Percentiles rank a stretch among this genome's conserved stretches.
phyloP scores from a whole-genome alignment of 2,888 invertebrate genomes.

The Arrhopalites spinosus region DNA sequence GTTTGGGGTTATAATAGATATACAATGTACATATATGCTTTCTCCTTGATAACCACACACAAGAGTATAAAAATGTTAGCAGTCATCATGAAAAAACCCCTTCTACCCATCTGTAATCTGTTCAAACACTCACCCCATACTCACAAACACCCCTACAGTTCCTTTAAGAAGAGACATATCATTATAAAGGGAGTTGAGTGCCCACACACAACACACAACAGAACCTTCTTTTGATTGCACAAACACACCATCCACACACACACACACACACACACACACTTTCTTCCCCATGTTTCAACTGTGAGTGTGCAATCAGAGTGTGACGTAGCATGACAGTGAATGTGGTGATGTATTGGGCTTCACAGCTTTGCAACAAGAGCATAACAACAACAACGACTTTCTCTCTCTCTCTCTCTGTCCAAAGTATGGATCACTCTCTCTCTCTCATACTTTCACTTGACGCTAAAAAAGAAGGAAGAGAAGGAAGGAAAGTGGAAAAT shows the following conservation, averaged over 20 bases:
- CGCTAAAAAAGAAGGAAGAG: neutral
- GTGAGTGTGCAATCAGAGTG: constrained; percentile 25
- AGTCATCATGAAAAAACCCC: neutral
- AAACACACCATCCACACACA: neutral
- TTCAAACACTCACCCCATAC: neutral
- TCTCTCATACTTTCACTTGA: constrained; percentile 1
- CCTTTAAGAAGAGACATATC: neutral
- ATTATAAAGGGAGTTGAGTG: neutral
- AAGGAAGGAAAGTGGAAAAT: constrained; percentile 13
- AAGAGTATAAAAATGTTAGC: neutral
- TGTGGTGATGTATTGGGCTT: constrained; percentile 27
- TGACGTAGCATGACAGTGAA: constrained; percentile 26
- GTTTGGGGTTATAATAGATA: neutral
- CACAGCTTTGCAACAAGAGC: too few relatives aligned
- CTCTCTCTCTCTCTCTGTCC: neutral
- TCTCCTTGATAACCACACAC: neutral
- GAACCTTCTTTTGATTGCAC: neutral
- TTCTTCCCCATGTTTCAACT: neutral
- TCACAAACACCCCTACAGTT: neutral
- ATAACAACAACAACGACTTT: too few relatives aligned
- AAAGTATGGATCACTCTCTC: neutral
- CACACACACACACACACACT: neutral
- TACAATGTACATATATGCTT: too few relatives aligned
- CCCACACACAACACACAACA: neutral
- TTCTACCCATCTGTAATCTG: neutral